A percentile compares a stretch with the other conserved stretches of the same genome.
Evolutionary conservation across 2,888 invertebrate genomes (phyloP).

Genomic region (Napeogenes inachia): DNA sequence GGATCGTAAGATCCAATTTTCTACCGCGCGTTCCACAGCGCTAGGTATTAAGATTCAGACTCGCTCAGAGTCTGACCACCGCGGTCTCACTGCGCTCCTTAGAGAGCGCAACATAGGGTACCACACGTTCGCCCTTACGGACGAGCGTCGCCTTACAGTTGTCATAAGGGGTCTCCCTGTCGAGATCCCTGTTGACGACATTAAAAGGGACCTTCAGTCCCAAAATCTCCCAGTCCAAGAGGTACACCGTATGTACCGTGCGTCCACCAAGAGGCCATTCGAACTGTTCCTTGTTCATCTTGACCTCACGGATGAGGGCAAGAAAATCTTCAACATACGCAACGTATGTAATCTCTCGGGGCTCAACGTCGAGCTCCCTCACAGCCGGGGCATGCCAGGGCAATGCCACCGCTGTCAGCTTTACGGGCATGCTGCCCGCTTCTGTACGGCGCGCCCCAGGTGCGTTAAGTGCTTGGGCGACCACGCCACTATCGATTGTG

Average conservation of each 20-base stretch:
- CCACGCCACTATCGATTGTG: slow-evolving; percentile 6
- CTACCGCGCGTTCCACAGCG: background rate
- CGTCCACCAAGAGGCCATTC: background rate
- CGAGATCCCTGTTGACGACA: background rate
- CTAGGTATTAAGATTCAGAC: background rate
- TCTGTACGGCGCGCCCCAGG: background rate
- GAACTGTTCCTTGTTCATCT: slow-evolving; percentile 5
- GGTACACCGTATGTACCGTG: slow-evolving; percentile 8
- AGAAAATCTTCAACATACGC: background rate
- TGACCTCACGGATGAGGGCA: slow-evolving; percentile 3
- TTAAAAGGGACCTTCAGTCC: background rate
- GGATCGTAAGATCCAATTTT: background rate
- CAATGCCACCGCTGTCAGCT: slow-evolving; percentile 9
- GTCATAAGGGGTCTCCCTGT: slow-evolving; percentile 4
- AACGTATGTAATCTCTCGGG: slow-evolving; percentile 1
- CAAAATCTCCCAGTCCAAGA: background rate
- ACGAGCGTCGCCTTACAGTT: slow-evolving; percentile 4
- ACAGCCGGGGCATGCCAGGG: background rate
- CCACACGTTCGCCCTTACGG: slow-evolving; percentile 10
- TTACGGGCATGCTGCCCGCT: background rate
- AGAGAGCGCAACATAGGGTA: background rate
- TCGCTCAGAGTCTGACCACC: background rate
- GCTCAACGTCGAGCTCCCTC: background rate
- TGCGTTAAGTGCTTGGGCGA: slow-evolving; percentile 1
- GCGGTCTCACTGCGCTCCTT: background rate